Base-by-base conservation (phyloP, 2,888 invertebrate genomes). In the Rhagium mordax region DNA sequence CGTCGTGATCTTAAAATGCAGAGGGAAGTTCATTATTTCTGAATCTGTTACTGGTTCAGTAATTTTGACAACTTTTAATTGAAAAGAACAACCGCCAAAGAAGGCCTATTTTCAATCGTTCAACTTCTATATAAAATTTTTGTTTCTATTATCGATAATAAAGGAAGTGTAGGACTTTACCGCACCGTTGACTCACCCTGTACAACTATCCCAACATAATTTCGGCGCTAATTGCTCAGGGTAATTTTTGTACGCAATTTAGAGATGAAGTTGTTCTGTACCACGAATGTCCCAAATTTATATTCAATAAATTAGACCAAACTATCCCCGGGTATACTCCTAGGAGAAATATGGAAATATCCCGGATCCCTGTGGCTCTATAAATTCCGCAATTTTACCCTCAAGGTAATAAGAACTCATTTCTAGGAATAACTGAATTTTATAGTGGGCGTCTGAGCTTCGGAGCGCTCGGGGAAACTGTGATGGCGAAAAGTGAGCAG, bases 381-480 rank as follows among this genome's bases (percentile, higher is more conserved):
- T 65, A 65, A 65, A 65, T 65, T 53, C 33, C n/a, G n/a, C 33
- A 65, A 41, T 65, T 65, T 65, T 53, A 53, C 65, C 65, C 65
- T 64, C 53, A 53, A 53, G 51, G 65, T 65, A 65, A 53, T 53
- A 65, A 16, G 53, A 20, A 51, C 29, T 29, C 29, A 48, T 21
- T 47, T 53, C 65, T 29, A 65, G 24, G 27, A 53, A 65, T 65
- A 65, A 53, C 65, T 65, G 65, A 53, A 33, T 53, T 33, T 33
- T 27, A 51, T 65, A 33, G 65, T 53, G 65, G 33, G 20, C 53
- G 41, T 51, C 15, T 65, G 48, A 64, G 47, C 62, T 21, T 49
- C n/a, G 5, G 65, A 5, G 21, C 33, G 29, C 53, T 53, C 20
- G 33, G 27, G 33, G 15, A 53, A 65, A 27, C 65, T 65, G 33